Conservation (phyloP, 2,113 vertebrate genomes). For the Piprites chloris region DNA sequence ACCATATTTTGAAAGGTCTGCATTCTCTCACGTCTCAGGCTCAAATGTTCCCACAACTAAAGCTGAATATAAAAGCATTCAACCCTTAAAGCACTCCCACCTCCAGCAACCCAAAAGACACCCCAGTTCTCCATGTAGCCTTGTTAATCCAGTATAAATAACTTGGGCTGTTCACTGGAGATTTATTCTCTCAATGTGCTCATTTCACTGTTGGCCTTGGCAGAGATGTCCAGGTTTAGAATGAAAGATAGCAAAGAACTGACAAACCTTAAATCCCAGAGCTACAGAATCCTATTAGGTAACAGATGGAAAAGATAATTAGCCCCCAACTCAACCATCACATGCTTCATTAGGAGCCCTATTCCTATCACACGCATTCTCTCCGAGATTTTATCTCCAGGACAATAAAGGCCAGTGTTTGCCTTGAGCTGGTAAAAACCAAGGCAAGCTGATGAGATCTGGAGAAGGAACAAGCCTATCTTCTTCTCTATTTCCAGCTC, state of each 20-base stretch:
- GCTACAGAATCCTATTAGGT: not conserved
- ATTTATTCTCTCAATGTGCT: conserved; percentile 33
- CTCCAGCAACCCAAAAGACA: conserved; percentile 8
- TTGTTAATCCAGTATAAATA: conserved; percentile 41
- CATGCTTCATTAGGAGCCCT: conserved; percentile 7
- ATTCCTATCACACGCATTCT: not conserved
- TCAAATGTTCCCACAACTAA: conserved; percentile 46
- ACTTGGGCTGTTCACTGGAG: not conserved
- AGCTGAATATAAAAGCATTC: not conserved
- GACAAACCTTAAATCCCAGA: conserved; percentile 30
- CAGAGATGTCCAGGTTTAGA: not conserved
- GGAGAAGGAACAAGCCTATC: not conserved
- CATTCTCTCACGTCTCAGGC: conserved; percentile 46
- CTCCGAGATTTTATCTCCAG: not conserved
- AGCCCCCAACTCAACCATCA: conserved; percentile 12
- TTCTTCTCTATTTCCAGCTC: not conserved
- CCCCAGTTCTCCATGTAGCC: not conserved
- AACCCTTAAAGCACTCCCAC: not conserved
- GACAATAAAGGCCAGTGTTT: not conserved
- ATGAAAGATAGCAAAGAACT: not conserved
- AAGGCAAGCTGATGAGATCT: not conserved
- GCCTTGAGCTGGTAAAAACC: not conserved
- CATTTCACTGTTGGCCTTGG: conserved; percentile 32
- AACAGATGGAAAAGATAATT: conserved; percentile 40
- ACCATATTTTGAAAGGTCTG: conserved; percentile 40